Conservation (phyloP, 2,113 vertebrate species). For the Cettia cetti region DNA sequence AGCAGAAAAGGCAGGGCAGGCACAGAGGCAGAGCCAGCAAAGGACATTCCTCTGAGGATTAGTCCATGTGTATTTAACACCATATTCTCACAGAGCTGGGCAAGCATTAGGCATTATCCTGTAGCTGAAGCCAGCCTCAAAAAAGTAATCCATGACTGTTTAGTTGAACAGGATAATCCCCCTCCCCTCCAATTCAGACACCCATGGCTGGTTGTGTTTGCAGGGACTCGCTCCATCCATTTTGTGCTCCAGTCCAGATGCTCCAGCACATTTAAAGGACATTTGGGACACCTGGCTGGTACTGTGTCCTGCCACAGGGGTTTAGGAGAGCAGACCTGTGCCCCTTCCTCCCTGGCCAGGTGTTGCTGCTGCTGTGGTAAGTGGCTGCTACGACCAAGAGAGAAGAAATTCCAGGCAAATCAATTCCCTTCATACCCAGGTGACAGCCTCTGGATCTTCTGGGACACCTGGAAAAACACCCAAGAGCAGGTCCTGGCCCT, state of each 20-base stretch:
- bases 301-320: not conserved
- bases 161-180: not conserved
- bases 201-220: not conserved
- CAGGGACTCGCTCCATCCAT: not conserved
- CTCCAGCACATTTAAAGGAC: not conserved
- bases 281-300: not conserved
- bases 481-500: not conserved
- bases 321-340: not conserved
- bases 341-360: not conserved
- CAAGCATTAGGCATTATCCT: not conserved
- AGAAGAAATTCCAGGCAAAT: not conserved
- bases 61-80: not conserved
- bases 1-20: not conserved
- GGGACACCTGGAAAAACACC: not conserved
- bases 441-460: not conserved
- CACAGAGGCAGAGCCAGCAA: not conserved
- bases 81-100: conserved; percentile 1
- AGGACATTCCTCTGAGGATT: conserved; percentile 1
- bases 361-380: not conserved
- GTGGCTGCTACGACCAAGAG: not conserved
- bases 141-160: not conserved
- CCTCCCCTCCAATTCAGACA: not conserved
- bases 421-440: not conserved
- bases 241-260: not conserved
- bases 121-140: not conserved